Percentiles rank a stretch among this genome's conserved stretches.
These are phyloP conservation scores for Anguilla pacifica DNA, from an alignment of 2,797 vertebrate genomes.

Conservation along the genomic window DNA sequence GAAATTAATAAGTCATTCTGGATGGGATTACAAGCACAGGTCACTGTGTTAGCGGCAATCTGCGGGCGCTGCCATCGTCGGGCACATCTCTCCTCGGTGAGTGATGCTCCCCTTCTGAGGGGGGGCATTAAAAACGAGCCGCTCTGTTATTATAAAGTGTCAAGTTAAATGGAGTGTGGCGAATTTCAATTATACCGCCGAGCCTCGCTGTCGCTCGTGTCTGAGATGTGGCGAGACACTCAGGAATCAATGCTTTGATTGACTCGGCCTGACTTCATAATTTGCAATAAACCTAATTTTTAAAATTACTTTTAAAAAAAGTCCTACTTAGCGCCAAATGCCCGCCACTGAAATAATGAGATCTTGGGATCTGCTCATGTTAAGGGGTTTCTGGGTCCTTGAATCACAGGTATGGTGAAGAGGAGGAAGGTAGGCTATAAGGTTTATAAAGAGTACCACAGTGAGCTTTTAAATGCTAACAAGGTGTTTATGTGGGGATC, in stretches of 20 bases:
- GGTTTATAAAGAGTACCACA: neutral
- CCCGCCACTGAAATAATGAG: neutral
- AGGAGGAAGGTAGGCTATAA: neutral
- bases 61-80: too few relatives aligned
- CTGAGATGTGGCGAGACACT: neutral
- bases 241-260: constrained; percentile 17
- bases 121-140: constrained; percentile 8
- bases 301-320: neutral
- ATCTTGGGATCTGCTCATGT: neutral
- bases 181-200: constrained; percentile 18
- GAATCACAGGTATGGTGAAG: neutral
- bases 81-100: neutral
- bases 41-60: neutral
- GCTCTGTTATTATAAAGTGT: neutral
- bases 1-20: constrained; percentile 9
- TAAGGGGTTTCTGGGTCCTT: neutral
- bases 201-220: neutral
- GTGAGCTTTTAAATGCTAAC: neutral
- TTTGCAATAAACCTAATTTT: neutral
- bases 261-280: neutral
- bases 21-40: neutral
- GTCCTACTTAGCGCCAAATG: neutral
- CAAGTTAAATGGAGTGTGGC: constrained; percentile 14
- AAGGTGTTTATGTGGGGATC: neutral
- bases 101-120: neutral